Evolutionary conservation across 2,113 vertebrate species (phyloP), one percentile per base, ranked within the genome.

Genomic region (Hippocampus zosterae): DNA sequence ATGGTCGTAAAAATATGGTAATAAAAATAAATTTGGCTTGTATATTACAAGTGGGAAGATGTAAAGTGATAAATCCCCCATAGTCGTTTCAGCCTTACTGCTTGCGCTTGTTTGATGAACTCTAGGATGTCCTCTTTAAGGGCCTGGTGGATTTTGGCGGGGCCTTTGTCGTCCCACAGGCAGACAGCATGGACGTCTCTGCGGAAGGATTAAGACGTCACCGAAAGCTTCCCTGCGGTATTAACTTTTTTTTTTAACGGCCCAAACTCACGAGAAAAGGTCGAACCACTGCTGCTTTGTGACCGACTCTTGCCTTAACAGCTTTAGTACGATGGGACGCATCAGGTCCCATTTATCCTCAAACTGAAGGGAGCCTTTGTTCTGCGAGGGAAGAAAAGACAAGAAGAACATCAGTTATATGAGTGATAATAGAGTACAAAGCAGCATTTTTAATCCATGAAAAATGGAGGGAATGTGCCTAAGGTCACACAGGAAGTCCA

Each of bases 301-400:
- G 85, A 99, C 97, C 50, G 95, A 96, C 90, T 99, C 97, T 81
- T 99, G 97, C 74, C 97, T 95, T 79, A 99, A 94, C 86, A 99
- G 94, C 89, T 98, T 98, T 87, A 99, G 87, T 77, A 99, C 96
- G 1, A 99, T 98, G 21, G 97, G 97, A 53, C 96, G 95, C 97
- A 99, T 98, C 85, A 95, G 94, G 91, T 98, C 97, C 97, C 97
- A 98, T 91, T 99, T 99, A 88, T 98, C 96, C 92, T 99, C 97
- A 91, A 98, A 99, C 65, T 99, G 97, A 88, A 99, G 96, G 60
- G 97, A 96, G 88, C 97, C 97, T 93, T 99, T 99, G 94, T 99
- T 98, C 96, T 94, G 73, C 9, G 71, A 72, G 66, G 63, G 62
- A 15, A 9, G 9, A 8, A 74, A 76, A 33, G 10, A 62, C 44